Percentiles rank a stretch among this genome's conserved stretches.
Evolutionary conservation across 2,113 vertebrate genomes (phyloP).

Genomic region (Centropus unirufus): DNA sequence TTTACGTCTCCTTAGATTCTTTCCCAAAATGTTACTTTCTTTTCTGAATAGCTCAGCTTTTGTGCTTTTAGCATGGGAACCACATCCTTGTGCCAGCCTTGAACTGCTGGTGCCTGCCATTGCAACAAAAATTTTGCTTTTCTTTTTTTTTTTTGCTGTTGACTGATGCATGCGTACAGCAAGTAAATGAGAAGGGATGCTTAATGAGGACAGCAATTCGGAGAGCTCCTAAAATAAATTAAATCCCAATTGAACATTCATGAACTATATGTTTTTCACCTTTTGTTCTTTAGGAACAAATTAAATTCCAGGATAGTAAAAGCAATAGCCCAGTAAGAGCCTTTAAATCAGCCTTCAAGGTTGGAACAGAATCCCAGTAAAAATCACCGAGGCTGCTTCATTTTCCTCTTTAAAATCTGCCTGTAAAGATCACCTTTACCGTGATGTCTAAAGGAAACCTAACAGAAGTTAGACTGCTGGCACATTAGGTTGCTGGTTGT

Average conservation of each 20-base stretch:
- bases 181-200: not conserved
- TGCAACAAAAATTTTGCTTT: not conserved
- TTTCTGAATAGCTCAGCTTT: not conserved
- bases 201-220: not conserved
- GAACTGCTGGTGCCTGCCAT: not conserved
- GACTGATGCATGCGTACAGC: not conserved
- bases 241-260: not conserved
- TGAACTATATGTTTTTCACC: not conserved
- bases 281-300: not conserved
- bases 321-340: not conserved
- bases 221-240: not conserved
- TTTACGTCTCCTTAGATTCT: not conserved
- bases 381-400: not conserved
- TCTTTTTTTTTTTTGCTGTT: not conserved
- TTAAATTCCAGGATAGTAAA: not conserved
- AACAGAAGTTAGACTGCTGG: not conserved
- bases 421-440: not conserved
- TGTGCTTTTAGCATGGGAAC: not conserved
- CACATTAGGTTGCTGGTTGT: not conserved
- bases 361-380: not conserved
- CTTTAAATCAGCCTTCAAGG: not conserved
- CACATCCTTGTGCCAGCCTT: not conserved
- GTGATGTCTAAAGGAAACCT: not conserved
- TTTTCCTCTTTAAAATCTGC: not conserved
- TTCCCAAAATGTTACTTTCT: not conserved